phyloP scores from a whole-genome alignment of 2,888 invertebrate genomes.

The Idaea biselata region DNA sequence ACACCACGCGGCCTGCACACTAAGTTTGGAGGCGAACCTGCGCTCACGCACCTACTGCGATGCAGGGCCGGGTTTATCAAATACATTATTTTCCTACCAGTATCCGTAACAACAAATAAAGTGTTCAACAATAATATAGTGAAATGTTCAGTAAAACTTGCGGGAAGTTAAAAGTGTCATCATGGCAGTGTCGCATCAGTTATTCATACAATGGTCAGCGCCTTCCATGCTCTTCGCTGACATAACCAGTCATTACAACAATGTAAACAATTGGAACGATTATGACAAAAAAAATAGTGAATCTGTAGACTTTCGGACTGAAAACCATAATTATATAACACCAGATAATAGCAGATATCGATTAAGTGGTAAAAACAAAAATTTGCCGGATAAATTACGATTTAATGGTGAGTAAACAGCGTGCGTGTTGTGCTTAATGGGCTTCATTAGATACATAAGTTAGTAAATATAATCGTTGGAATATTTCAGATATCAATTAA shows the following conservation, averaged over 20 bases:
- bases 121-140: slow-evolving; percentile 31
- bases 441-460: not conserved
- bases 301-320: slow-evolving; percentile 26
- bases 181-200: slow-evolving; percentile 75
- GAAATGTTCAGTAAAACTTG: slow-evolving; percentile 28
- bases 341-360: slow-evolving; percentile 15
- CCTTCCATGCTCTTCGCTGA: slow-evolving; percentile 61
- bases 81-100: slow-evolving; percentile 31
- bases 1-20: slow-evolving; percentile 42
- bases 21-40: slow-evolving; percentile 42
- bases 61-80: slow-evolving; percentile 32
- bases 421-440: not conserved
- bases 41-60: slow-evolving; percentile 53
- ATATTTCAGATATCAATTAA: not conserved
- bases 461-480: not conserved
- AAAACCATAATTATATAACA: slow-evolving; percentile 23
- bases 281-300: slow-evolving; percentile 31
- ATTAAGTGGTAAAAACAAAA: slow-evolving; percentile 21
- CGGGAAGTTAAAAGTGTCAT: slow-evolving; percentile 20
- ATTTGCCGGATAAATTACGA: slow-evolving; percentile 24
- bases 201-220: slow-evolving; percentile 74
- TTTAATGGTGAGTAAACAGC: slow-evolving; percentile 35
- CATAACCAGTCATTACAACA: slow-evolving; percentile 54
- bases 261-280: slow-evolving; percentile 49
- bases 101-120: slow-evolving; percentile 18